Base-by-base conservation (phyloP, 2,797 vertebrate species). In the Sylvia borin region DNA sequence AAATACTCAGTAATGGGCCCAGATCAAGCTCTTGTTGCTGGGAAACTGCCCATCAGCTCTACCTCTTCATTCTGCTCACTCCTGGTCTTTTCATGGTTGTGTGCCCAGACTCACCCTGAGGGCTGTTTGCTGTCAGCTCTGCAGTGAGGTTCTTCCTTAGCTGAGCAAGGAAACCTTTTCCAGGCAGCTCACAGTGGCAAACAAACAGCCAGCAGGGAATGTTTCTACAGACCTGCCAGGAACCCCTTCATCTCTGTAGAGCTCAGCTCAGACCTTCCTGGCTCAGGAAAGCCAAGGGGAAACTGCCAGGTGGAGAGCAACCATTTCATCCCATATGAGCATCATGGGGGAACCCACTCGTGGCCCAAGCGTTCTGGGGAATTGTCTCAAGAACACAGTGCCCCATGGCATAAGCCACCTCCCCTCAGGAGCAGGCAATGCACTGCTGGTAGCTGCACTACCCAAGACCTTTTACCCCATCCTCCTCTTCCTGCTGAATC, bases 31-130 rank as follows among this genome's bases (percentile, higher is more conserved):
- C 58, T 57, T 58, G 17, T 38, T 81, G 51, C 70, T 83, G 91
- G 82, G 45, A 70, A 90, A 81, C 34, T 77, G 71, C 65, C 45
- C 31, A 61, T 67, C 61, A 88, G 34, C 11, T 57, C 48, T 40
- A 21, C 34, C 31, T 21, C 50, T 80, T 82, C 64, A 51, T 60
- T 57, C 72, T 77, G 36, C 72, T 72, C 68, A 25, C 31, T 64
- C 25, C 57, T 36, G 47, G 22, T 45, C 3, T 2, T 45, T n/a
- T 67, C 32, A 40, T 32, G 61, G 42, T 31, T 1, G 0, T 36
- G 36, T 31, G 36, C 60, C 68, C 19, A 67, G 48, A 47, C 17
- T 61, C 31, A 54, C 45, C 58, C 32, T 38, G 34, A 61, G 27
- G 24, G 32, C 17, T 88, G 45, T 34, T 65, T 72, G 45, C 51